phyloP scores from a whole-genome alignment of 2,113 vertebrate genomes.

The Plestiodon gilberti region DNA sequence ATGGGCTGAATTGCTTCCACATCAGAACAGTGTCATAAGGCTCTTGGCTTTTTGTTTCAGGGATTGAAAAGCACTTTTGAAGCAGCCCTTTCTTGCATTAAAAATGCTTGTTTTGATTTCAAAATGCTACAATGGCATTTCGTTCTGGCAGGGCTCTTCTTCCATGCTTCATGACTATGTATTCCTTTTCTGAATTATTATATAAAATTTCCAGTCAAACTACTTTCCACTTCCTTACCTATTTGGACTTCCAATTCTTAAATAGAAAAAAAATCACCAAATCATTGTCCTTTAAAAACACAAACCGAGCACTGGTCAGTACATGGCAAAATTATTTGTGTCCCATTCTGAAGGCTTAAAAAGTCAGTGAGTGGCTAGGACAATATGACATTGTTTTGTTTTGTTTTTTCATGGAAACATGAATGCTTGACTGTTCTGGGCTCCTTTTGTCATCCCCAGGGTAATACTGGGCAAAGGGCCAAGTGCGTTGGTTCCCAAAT shows the following conservation, averaged over 20 bases:
- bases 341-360: neutral
- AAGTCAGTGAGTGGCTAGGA: neutral
- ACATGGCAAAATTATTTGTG: neutral
- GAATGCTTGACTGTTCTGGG: neutral
- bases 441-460: neutral
- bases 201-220: neutral
- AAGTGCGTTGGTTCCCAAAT: neutral
- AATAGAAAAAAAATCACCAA: neutral
- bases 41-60: neutral
- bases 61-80: neutral
- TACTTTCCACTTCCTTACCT: neutral
- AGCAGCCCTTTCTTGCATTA: neutral
- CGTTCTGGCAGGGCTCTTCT: neutral
- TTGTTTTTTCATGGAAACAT: neutral
- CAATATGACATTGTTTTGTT: conserved; percentile 12
- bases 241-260: neutral
- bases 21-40: neutral
- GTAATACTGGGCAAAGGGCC: neutral
- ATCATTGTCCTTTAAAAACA: neutral
- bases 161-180: neutral
- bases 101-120: neutral
- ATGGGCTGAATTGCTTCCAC: neutral
- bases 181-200: neutral
- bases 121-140: neutral
- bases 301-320: neutral